These are phyloP conservation scores for Thermophis baileyi DNA, from an alignment of 2,113 vertebrate species.

Conservation along the genomic window DNA sequence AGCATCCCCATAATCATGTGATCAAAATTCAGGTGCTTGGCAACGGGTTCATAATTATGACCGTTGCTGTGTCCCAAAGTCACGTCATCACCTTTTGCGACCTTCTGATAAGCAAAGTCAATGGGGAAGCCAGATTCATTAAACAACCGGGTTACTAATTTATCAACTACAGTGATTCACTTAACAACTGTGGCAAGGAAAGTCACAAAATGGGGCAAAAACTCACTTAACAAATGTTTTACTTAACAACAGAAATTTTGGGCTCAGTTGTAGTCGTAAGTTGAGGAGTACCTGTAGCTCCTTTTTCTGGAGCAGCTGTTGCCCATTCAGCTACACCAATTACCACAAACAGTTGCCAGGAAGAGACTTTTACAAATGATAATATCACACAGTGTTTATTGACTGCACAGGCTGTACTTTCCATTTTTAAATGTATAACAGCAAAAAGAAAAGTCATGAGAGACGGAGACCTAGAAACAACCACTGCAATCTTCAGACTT, in stretches of 20 bases:
- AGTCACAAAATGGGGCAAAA: not conserved
- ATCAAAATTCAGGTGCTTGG: not conserved
- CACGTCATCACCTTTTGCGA: not conserved
- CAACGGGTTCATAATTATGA: not conserved
- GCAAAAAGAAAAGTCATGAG: not conserved
- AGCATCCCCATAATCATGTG: not conserved
- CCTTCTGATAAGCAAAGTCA: not conserved
- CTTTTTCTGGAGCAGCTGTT: not conserved
- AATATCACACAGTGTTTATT: not conserved
- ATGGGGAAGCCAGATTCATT: not conserved
- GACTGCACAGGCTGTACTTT: not conserved
- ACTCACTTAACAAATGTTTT: not conserved
- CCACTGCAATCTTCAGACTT: not conserved
- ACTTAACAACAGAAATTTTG: not conserved
- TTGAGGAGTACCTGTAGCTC: not conserved
- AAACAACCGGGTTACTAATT: not conserved
- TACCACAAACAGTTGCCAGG: not conserved
- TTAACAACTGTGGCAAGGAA: not conserved
- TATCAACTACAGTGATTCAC: not conserved
- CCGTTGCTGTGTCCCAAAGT: not conserved
- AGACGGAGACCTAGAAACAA: not conserved
- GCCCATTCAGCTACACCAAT: not conserved
- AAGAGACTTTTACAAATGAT: not conserved
- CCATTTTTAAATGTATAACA: not conserved
- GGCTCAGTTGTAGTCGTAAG: not conserved